Conservation (phyloP, 2,888 invertebrate genomes). For the Drosophila borborema region DNA sequence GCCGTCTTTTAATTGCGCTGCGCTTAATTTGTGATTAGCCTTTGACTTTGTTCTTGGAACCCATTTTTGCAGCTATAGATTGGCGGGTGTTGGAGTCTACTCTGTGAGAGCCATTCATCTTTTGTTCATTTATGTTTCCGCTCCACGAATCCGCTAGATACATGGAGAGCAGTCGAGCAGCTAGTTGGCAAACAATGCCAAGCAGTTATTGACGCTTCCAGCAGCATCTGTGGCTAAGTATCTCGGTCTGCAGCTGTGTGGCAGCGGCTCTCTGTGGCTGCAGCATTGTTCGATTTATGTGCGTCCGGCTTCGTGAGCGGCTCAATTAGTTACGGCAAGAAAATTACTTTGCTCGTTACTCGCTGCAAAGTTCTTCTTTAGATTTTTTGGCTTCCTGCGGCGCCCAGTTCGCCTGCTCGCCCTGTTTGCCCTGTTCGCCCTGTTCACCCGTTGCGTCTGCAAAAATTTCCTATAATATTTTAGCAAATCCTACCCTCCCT, state of each 20-base stretch:
- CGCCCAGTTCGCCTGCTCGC: slow-evolving; percentile 22
- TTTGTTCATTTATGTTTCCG: slow-evolving; percentile 40
- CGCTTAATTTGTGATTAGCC: slow-evolving; percentile 81
- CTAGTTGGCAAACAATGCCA: slow-evolving; percentile 40
- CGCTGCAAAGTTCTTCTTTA: slow-evolving; percentile 49
- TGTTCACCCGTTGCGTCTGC: slow-evolving; percentile 25
- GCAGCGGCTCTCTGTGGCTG: slow-evolving; percentile 14
- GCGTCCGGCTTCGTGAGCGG: slow-evolving; percentile 58
- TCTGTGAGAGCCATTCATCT: slow-evolving; percentile 46
- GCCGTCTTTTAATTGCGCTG: slow-evolving; percentile 66
- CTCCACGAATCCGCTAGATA: slow-evolving; percentile 37
- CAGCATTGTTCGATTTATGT: slow-evolving; percentile 64
- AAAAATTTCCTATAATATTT: slow-evolving; percentile 50
- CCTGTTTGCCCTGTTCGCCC: slow-evolving; percentile 25
- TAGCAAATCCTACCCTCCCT: slow-evolving; percentile 17
- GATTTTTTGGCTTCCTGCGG: slow-evolving; percentile 51
- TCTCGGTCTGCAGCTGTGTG: slow-evolving; percentile 32
- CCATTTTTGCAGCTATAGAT: background rate
- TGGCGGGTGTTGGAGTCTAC: slow-evolving; percentile 8
- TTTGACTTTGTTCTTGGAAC: slow-evolving; percentile 56
- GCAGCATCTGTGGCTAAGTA: slow-evolving; percentile 26
- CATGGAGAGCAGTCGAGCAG: slow-evolving; percentile 23
- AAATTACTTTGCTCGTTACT: slow-evolving; percentile 66
- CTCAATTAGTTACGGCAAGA: slow-evolving; percentile 79
- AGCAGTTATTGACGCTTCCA: slow-evolving; percentile 48